These are phyloP conservation scores for Trematomus bernacchii DNA, from an alignment of 2,797 vertebrate species.

Conservation along the genomic window DNA sequence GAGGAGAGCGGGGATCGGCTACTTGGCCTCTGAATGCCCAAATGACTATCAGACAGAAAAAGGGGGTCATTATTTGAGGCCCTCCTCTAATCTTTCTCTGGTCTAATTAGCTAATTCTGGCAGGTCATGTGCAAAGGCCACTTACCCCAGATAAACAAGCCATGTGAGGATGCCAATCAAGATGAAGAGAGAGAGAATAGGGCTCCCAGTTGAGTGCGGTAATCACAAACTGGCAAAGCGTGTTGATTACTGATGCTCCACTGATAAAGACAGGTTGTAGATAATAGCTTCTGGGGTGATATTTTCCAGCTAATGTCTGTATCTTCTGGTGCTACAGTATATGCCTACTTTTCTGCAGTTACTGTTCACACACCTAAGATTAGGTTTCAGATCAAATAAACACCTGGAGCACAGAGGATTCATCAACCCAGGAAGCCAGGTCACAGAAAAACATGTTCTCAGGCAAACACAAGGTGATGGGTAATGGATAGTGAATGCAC, in stretches of 20 bases:
- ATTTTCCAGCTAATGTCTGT: constrained; percentile 35
- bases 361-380: constrained; percentile 29
- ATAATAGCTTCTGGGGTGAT: constrained; percentile 45
- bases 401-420: constrained; percentile 16
- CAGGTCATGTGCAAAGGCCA: constrained; percentile 63
- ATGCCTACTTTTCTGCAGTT: not conserved
- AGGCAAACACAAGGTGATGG: constrained; percentile 50
- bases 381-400: constrained; percentile 34
- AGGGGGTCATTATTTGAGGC: constrained; percentile 48
- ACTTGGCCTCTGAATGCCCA: constrained; percentile 39
- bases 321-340: constrained; percentile 7
- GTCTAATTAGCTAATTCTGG: constrained; percentile 65
- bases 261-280: constrained; percentile 63
- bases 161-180: constrained; percentile 74
- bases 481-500: constrained; percentile 67
- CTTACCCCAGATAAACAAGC: constrained; percentile 73
- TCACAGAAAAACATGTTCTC: constrained; percentile 25
- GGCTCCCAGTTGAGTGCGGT: constrained; percentile 61
- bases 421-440: not conserved
- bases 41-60: constrained; percentile 36
- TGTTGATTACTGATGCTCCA: constrained; percentile 70
- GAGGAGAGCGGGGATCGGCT: constrained; percentile 42
- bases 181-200: constrained; percentile 56
- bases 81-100: constrained; percentile 55
- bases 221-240: constrained; percentile 66